Evolutionary conservation across 2,113 vertebrate species (phyloP).

Genomic region (Clarias batrachus): DNA sequence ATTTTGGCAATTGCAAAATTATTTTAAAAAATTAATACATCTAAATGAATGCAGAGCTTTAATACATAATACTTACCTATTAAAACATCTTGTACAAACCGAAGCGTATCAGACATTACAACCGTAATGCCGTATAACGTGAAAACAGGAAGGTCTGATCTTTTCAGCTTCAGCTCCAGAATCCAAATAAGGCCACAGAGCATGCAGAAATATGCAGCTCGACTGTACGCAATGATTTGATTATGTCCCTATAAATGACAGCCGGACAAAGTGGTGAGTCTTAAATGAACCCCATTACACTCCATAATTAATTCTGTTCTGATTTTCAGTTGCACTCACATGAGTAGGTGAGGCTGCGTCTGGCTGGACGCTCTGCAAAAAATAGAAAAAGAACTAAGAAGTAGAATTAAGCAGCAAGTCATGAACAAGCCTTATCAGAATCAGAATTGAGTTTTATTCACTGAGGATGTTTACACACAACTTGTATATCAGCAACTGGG

Average conservation of each 20-base stretch:
- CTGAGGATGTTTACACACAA: no score
- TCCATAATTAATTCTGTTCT: background rate
- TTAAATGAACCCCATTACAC: background rate
- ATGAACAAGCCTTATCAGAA: no score
- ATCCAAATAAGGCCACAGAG: conserved; percentile 93
- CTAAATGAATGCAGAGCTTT: background rate
- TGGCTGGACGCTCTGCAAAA: conserved; percentile 89
- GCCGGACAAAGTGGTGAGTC: background rate
- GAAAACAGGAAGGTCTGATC: conserved; percentile 77
- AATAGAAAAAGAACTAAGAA: conserved; percentile 28
- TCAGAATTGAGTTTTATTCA: background rate
- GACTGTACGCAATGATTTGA: conserved; percentile 92
- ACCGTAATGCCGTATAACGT: conserved; percentile 86
- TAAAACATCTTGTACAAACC: conserved; percentile 79
- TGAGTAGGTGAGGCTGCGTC: conserved; percentile 95
- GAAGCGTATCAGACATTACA: conserved; percentile 79
- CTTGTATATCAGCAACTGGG: background rate
- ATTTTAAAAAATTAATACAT: background rate
- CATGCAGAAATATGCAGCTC: conserved; percentile 93
- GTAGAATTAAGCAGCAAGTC: background rate
- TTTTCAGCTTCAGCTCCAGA: conserved; percentile 84
- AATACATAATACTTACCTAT: conserved; percentile 76
- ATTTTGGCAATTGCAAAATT: background rate
- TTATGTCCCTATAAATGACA: conserved; percentile 86
- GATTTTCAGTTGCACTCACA: conserved; percentile 74